These are phyloP conservation scores for Actinemys pallida DNA, from an alignment of 2,113 vertebrate species.

Conservation along the genomic window DNA sequence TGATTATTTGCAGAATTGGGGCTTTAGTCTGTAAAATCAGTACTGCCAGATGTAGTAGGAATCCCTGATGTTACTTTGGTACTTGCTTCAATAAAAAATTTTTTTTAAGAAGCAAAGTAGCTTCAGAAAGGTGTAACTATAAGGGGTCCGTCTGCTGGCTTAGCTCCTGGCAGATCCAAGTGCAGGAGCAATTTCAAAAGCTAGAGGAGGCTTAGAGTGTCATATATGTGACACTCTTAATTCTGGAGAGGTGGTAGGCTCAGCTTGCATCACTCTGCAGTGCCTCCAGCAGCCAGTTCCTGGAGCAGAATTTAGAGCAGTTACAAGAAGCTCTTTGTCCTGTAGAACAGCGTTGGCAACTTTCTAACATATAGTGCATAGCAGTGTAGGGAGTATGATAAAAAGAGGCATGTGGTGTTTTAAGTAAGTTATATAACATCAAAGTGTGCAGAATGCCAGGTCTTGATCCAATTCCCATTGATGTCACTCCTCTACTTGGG, in stretches of 20 bases:
- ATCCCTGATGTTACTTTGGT: not conserved
- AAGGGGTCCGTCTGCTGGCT: not conserved
- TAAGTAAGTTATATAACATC: not conserved
- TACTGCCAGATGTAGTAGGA: not conserved
- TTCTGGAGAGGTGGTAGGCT: not conserved
- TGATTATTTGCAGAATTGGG: too few species aligned
- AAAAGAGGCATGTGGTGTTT: not conserved
- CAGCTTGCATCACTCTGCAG: not conserved
- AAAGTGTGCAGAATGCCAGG: not conserved
- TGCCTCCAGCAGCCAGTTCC: not conserved
- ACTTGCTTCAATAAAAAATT: not conserved
- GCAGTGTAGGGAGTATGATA: not conserved
- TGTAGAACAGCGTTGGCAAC: not conserved
- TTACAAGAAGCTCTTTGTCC: not conserved
- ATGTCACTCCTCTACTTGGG: not conserved
- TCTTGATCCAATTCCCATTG: not conserved
- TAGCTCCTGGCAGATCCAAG: not conserved
- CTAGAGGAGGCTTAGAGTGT: not conserved
- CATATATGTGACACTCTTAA: not conserved
- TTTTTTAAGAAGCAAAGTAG: not conserved
- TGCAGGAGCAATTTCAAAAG: not conserved
- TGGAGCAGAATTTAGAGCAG: not conserved
- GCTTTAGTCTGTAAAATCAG: too few species aligned
- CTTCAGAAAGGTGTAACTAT: not conserved
- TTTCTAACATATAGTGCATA: not conserved